Conservation (phyloP, 2,113 vertebrate species). For the Gambusia holbrooki region DNA sequence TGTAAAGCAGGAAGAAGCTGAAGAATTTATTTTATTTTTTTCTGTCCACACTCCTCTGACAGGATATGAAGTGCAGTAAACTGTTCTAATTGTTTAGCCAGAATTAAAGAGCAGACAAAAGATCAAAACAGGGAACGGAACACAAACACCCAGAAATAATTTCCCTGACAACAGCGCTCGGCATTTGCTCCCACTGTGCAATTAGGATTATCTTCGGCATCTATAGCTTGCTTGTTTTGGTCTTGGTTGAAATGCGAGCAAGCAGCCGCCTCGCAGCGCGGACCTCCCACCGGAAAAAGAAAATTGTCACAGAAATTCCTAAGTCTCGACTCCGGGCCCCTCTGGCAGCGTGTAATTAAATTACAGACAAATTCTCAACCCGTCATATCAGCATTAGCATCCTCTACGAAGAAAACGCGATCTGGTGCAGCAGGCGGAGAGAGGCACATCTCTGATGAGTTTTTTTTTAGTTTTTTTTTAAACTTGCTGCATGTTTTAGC, state of each 20-base stretch:
- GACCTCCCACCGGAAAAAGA: constrained; percentile 42
- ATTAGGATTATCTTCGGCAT: constrained; percentile 54
- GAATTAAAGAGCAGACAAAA: background rate
- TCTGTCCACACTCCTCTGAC: background rate
- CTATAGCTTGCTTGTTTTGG: constrained; percentile 62
- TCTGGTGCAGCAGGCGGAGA: background rate
- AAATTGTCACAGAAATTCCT: constrained; percentile 42
- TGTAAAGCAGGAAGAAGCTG: background rate
- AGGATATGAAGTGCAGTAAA: background rate
- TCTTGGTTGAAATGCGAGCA: constrained; percentile 44
- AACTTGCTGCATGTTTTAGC: background rate
- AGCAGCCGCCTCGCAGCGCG: constrained; percentile 22
- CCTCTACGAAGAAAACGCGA: constrained; percentile 17
- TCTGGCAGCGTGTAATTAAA: constrained; percentile 60
- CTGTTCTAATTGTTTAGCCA: constrained; percentile 1
- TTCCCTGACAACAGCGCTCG: background rate
- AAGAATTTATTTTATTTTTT: no score
- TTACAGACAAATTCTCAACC: constrained; percentile 61
- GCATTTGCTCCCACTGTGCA: constrained; percentile 43
- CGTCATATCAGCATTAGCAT: constrained; percentile 45
- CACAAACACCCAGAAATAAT: constrained; percentile 11
- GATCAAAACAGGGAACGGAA: background rate
- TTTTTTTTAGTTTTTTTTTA: background rate
- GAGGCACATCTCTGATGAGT: constrained; percentile 1
- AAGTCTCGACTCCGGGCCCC: constrained; percentile 34